These are phyloP conservation scores for Ia io DNA, from an alignment of 2,113 vertebrate species.

Conservation along the genomic window DNA sequence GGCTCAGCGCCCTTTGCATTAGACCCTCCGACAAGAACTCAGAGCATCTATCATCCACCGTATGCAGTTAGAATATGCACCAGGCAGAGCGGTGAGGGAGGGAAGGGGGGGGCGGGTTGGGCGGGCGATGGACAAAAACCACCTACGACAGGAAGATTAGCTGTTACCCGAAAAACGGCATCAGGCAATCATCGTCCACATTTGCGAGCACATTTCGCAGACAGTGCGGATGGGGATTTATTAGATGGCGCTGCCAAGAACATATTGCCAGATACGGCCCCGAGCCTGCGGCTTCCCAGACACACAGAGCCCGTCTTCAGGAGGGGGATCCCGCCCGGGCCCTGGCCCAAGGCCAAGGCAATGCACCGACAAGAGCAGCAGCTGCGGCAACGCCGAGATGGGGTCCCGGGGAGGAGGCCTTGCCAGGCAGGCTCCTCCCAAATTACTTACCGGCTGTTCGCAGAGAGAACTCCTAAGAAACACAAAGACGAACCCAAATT, in stretches of 20 bases:
- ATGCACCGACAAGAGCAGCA: constrained; percentile 43
- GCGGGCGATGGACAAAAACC: background rate
- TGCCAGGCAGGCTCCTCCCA: constrained; percentile 19
- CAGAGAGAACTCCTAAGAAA: background rate
- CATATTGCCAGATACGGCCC: constrained; percentile 34
- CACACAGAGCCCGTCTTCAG: constrained; percentile 23
- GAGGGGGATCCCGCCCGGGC: constrained; percentile 24
- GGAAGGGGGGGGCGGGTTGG: background rate
- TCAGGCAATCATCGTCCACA: background rate
- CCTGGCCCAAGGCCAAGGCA: constrained; percentile 29
- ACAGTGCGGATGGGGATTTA: constrained; percentile 7
- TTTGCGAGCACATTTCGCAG: constrained; percentile 22
- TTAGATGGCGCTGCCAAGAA: constrained; percentile 52
- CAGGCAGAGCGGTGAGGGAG: background rate
- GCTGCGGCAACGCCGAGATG: background rate
- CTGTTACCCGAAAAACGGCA: constrained; percentile 15
- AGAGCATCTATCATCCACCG: background rate
- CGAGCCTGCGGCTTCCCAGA: constrained; percentile 58
- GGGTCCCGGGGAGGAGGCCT: background rate
- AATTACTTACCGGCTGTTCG: constrained; percentile 40
- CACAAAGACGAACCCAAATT: background rate
- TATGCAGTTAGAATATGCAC: background rate
- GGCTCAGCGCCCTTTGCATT: background rate
- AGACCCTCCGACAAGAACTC: background rate
- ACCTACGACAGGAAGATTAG: background rate